A percentile compares a stretch with the other conserved stretches of the same genome.
phyloP scores from a whole-genome alignment of 1,140 invertebrate species.

The Ladona fulva region DNA sequence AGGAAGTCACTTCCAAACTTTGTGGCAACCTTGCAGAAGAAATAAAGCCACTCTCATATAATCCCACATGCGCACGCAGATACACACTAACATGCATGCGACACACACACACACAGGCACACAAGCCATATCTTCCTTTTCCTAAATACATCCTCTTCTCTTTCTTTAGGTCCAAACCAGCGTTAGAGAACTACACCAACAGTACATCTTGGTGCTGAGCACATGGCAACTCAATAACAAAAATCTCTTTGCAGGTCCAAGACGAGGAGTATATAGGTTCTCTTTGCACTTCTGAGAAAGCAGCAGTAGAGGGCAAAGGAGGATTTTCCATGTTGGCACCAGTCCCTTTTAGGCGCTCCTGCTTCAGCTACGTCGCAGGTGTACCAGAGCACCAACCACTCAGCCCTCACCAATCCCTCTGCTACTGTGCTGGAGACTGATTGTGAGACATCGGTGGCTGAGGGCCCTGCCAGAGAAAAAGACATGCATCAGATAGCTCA shows the following conservation, averaged over 20 bases:
- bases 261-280: background rate
- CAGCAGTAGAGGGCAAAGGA: background rate
- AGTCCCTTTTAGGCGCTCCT: no score
- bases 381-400: background rate
- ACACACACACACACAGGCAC: no score
- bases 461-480: background rate
- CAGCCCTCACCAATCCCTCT: background rate
- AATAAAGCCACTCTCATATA: background rate
- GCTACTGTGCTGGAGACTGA: background rate
- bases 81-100: background rate
- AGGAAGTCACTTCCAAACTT: background rate
- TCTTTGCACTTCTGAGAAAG: background rate
- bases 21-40: background rate
- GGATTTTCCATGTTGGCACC: no score
- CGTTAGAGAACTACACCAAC: no score
- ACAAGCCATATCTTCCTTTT: no score
- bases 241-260: no score
- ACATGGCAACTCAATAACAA: no score
- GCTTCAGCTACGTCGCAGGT: no score
- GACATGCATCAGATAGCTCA: no score
- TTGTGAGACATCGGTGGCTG: background rate
- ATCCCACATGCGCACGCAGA: background rate
- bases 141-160: no score
- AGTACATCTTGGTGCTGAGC: no score
- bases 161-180: no score